Percentiles rank a stretch among this genome's conserved stretches.
phyloP scores from a whole-genome alignment of 2,888 invertebrate genomes.

The Idaea dimidiata region DNA sequence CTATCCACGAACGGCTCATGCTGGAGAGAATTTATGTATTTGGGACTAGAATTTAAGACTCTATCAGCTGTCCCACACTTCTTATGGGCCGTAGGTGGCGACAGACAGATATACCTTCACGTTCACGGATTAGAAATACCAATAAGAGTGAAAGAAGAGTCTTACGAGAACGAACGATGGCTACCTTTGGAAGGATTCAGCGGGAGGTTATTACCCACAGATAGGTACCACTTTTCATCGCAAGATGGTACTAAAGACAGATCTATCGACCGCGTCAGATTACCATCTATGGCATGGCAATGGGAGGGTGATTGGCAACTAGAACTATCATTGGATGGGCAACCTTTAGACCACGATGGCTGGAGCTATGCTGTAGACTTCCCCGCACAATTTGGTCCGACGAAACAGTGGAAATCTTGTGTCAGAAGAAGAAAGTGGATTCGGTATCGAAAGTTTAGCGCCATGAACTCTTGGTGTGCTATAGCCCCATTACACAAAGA shows the following conservation, averaged over 20 bases:
- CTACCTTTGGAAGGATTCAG: slow-evolving; percentile 94
- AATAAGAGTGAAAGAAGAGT: slow-evolving; percentile 93
- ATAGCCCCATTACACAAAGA: slow-evolving; percentile 94
- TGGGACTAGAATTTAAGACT: slow-evolving; percentile 93
- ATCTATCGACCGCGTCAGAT: slow-evolving; percentile 88
- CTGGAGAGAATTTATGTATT: slow-evolving; percentile 93
- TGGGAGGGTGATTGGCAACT: slow-evolving; percentile 98
- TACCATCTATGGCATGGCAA: slow-evolving; percentile 97
- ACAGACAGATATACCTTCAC: slow-evolving; percentile 95
- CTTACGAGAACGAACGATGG: slow-evolving; percentile 97
- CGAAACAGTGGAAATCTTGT: slow-evolving; percentile 94
- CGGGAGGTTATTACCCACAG: slow-evolving; percentile 91
- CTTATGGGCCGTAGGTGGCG: slow-evolving; percentile 96
- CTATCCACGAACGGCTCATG: slow-evolving; percentile 89
- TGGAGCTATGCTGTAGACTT: slow-evolving; percentile 97
- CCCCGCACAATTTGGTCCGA: slow-evolving; percentile 88
- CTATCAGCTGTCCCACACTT: slow-evolving; percentile 91
- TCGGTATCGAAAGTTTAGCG: slow-evolving; percentile 91
- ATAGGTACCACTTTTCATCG: slow-evolving; percentile 92
- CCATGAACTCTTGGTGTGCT: slow-evolving; percentile 95
- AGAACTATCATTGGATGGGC: slow-evolving; percentile 91
- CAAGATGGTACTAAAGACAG: slow-evolving; percentile 90
- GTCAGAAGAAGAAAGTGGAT: slow-evolving; percentile 95
- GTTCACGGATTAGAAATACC: slow-evolving; percentile 95
- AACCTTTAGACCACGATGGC: slow-evolving; percentile 93